Evolutionary conservation across 2,797 vertebrate species (phyloP).

Genomic region (Philypnodon macrostomus): DNA sequence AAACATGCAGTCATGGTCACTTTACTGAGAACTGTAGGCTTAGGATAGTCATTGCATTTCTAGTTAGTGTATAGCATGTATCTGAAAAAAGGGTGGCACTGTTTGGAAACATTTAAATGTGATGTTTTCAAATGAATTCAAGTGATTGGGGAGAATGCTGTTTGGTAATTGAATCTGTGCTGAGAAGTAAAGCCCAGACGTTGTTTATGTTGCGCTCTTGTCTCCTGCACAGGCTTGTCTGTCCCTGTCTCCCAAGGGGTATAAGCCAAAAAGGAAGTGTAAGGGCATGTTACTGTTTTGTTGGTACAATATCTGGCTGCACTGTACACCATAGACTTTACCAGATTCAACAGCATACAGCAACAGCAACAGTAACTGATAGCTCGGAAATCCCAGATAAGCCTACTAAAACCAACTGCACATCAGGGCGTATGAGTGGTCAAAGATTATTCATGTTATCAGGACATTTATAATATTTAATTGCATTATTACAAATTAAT

Average conservation of each 20-base stretch:
- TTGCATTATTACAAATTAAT: conserved; percentile 4
- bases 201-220: conserved; percentile 31
- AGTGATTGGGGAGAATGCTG: no score
- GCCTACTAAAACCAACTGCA: conserved; percentile 12
- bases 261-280: conserved; percentile 39
- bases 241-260: conserved; percentile 10
- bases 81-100: no score
- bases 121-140: no score
- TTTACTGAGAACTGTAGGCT: no score
- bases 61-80: no score
- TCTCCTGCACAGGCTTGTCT: conserved; percentile 34
- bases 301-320: conserved; percentile 10
- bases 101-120: no score
- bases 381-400: conserved; percentile 3
- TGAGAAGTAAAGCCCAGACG: not conserved
- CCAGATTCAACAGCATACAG: no score
- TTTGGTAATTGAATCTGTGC: no score
- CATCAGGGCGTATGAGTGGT: conserved; percentile 12
- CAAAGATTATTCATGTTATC: conserved; percentile 43
- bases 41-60: no score
- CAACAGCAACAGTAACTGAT: conserved; percentile 9
- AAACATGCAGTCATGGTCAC: no score
- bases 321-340: conserved; percentile 14
- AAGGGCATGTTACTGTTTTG: conserved; percentile 18
- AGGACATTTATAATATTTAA: conserved; percentile 14